Evolutionary conservation across 2,113 vertebrate species (phyloP).

Genomic region (Oreochromis aureus): DNA sequence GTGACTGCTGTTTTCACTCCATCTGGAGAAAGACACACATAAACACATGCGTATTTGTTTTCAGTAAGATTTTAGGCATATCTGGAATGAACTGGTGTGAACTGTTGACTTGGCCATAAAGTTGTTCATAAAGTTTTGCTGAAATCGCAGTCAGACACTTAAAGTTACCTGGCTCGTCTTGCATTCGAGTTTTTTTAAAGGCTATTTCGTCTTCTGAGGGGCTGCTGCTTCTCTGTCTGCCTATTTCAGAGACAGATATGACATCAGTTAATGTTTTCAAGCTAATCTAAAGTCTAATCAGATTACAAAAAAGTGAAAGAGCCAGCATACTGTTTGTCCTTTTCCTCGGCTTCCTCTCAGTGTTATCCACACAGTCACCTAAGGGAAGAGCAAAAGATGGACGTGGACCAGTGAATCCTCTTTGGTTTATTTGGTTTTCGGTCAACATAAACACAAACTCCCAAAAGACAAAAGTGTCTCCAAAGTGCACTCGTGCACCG

Average conservation of each 20-base stretch:
- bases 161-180: conserved; percentile 62
- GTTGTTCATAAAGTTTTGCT: background rate
- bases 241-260: background rate
- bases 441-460: background rate
- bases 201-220: conserved; percentile 55
- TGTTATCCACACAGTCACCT: conserved; percentile 67
- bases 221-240: conserved; percentile 49
- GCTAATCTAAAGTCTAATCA: background rate
- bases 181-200: conserved; percentile 64
- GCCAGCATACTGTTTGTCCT: conserved; percentile 43
- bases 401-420: background rate
- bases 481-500: background rate
- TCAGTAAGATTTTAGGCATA: background rate
- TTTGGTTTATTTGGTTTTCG: background rate
- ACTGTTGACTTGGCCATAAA: background rate
- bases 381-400: background rate
- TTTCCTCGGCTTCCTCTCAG: conserved; percentile 40
- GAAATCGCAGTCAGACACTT: background rate
- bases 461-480: background rate
- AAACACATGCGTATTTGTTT: background rate
- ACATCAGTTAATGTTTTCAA: background rate
- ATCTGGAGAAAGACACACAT: conserved; percentile 46
- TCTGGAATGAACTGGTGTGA: background rate
- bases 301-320: background rate
- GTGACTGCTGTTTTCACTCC: background rate